Conservation (phyloP, 2,888 invertebrate species). For the Drosophila algonquin region DNA sequence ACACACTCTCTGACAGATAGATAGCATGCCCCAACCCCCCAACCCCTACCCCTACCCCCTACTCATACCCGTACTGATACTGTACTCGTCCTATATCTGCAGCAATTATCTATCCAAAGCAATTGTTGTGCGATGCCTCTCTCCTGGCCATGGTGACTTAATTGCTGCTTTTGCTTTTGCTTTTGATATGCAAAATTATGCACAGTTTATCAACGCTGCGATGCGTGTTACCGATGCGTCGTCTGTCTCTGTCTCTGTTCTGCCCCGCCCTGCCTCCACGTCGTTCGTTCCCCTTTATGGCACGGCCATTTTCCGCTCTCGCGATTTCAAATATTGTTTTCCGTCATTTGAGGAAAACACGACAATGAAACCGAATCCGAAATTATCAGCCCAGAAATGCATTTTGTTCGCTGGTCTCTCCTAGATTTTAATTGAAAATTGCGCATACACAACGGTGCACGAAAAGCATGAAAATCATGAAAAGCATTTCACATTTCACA, state of each 20-base stretch:
- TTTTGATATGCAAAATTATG: constrained; percentile 74
- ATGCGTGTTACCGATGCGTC: constrained; percentile 21
- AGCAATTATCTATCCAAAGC: constrained; percentile 63
- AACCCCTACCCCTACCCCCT: too few relatives aligned
- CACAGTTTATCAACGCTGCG: constrained; percentile 67
- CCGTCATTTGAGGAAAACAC: constrained; percentile 45
- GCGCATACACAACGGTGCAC: constrained; percentile 44
- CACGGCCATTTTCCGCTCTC: constrained; percentile 32
- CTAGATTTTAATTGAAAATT: constrained; percentile 58
- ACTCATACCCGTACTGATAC: too few relatives aligned
- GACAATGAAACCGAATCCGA: constrained; percentile 28
- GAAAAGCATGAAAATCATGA: neutral
- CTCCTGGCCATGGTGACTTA: constrained; percentile 58
- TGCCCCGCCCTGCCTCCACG: too few relatives aligned
- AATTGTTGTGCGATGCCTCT: constrained; percentile 47
- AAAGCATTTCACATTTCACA: neutral
- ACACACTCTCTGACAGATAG: constrained; percentile 1
- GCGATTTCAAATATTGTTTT: constrained; percentile 70
- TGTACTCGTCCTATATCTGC: constrained; percentile 14
- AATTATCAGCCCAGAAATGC: constrained; percentile 34
- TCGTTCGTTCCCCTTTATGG: constrained; percentile 6
- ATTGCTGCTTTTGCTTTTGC: constrained; percentile 70
- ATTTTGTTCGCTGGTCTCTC: constrained; percentile 20
- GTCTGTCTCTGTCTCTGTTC: neutral
- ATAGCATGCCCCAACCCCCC: neutral